Evolutionary conservation across 2,797 vertebrate species (phyloP), one percentile per base, ranked within the genome.

Genomic region (Serranus cabrilla): DNA sequence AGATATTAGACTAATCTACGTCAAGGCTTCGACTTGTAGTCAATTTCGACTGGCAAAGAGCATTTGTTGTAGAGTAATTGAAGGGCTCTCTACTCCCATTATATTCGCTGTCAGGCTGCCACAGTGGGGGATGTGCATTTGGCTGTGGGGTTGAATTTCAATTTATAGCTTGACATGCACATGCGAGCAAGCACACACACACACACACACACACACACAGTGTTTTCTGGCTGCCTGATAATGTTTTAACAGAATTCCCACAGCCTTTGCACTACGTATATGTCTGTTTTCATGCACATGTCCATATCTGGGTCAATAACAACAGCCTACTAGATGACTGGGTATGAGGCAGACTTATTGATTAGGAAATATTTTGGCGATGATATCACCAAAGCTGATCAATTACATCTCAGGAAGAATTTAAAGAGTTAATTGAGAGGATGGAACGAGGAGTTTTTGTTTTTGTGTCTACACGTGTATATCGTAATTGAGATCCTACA

Each of bases 11-110:
- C 39, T 75, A 73, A 80, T 82, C 42, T 46, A 42, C 7, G 40
- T 73, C 47, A 39, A 52, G n/a, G 65, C 40, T 71, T 65, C 71
- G 73, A 59, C 54, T 65, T 72, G 57, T 42, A 39, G 60, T 68
- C 81, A 74, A 86, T 85, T 91, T 81, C 58, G 62, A 54, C 67
- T 85, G 80, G 89, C 80, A 70, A 45, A 70, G 49, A 70, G 13
- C 43, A 74, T 80, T 71, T 65, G 73, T 59, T 50, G 50, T 21
- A 46, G 11, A 62, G 62, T 69, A 64, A 80, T 23, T 72, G 74
- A 75, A 62, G 59, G 56, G 40, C 71, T 81, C 59, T 83, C 54
- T 74, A 50, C 58, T 65, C 34, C 40, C 40, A 78, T 80, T 61
- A 73, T 87, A 57, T 40, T 76, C 50, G 74, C 57, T 56, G 51